phyloP scores from a whole-genome alignment of 2,888 invertebrate genomes.

The Drosophila phalerata region DNA sequence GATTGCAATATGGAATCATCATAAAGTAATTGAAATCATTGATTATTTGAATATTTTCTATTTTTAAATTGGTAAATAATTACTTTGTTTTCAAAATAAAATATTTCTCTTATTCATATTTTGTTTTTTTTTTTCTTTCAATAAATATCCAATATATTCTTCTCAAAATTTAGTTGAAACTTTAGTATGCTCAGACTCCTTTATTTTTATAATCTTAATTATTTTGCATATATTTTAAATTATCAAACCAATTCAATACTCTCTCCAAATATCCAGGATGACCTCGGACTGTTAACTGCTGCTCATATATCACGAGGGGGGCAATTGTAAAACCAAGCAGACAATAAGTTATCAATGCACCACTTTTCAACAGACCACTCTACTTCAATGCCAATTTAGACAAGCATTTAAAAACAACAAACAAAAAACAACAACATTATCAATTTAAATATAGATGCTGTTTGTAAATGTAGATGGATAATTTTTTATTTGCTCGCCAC shows the following conservation, averaged over 20 bases:
- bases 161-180: not conserved
- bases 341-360: constrained; percentile 26
- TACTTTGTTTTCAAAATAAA: too few species aligned
- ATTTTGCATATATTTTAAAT: not conserved
- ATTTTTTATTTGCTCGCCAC: constrained; percentile 56
- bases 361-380: constrained; percentile 43
- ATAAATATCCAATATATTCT: not conserved
- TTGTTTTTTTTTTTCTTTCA: too few species aligned
- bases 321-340: constrained; percentile 4
- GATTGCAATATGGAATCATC: too few species aligned
- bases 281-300: constrained; percentile 47
- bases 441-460: constrained; percentile 49
- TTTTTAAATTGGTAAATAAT: too few species aligned
- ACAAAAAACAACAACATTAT: constrained; percentile 38
- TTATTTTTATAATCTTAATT: too few species aligned
- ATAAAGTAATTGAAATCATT: too few species aligned
- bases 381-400: constrained; percentile 52
- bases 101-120: too few species aligned
- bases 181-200: too few species aligned
- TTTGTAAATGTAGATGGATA: constrained; percentile 24
- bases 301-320: constrained; percentile 44
- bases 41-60: too few species aligned
- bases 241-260: not conserved
- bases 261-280: not conserved
- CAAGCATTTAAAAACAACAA: constrained; percentile 55